These are phyloP conservation scores for Spilarctia lutea DNA, from an alignment of 2,888 invertebrate species.

Conservation along the genomic window DNA sequence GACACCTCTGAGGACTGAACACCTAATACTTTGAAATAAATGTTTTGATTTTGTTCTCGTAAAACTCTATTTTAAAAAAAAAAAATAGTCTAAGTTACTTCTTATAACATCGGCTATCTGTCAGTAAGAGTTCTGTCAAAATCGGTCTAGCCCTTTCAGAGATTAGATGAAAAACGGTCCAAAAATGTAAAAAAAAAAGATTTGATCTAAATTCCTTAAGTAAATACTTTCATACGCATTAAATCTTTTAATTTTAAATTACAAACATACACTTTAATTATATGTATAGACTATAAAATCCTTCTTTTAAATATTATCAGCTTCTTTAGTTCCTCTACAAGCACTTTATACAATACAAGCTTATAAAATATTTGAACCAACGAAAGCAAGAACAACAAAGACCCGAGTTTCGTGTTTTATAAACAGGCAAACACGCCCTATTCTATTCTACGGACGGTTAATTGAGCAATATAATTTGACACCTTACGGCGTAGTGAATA, in stretches of 20 bases:
- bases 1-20: not conserved
- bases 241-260: too few relatives aligned
- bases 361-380: slow-evolving; percentile 4
- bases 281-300: not conserved
- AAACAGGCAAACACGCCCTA: slow-evolving; percentile 78
- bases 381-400: slow-evolving; percentile 38
- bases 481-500: slow-evolving; percentile 84
- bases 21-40: not conserved
- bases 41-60: too few relatives aligned
- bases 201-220: too few relatives aligned
- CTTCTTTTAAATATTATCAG: not conserved
- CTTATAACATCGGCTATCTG: too few relatives aligned
- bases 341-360: slow-evolving; percentile 7
- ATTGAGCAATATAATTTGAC: slow-evolving; percentile 87
- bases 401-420: slow-evolving; percentile 61
- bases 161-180: too few relatives aligned
- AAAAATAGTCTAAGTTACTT: too few relatives aligned
- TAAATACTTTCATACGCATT: too few relatives aligned
- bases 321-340: not conserved
- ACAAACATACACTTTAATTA: too few relatives aligned
- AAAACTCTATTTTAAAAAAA: too few relatives aligned
- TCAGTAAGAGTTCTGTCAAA: too few relatives aligned
- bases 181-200: too few relatives aligned
- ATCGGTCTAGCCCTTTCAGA: too few relatives aligned
- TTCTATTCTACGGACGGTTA: slow-evolving; percentile 82